Percentiles rank a stretch among this genome's conserved stretches.
phyloP scores from a whole-genome alignment of 2,113 vertebrate genomes.

The Myrmecobius fasciatus region DNA sequence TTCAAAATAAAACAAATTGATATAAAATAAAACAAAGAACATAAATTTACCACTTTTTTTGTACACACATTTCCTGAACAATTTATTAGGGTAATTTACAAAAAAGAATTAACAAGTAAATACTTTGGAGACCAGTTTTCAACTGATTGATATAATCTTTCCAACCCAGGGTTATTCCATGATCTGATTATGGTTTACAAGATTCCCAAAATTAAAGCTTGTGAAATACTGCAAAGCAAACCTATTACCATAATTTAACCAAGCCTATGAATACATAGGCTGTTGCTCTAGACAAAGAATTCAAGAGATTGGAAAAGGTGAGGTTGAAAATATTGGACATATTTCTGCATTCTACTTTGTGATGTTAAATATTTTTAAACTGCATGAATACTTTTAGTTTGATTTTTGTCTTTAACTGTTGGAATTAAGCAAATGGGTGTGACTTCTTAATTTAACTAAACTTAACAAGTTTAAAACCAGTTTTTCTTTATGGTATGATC shows the following conservation, averaged over 20 bases:
- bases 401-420: not conserved
- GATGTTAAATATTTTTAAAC: not conserved
- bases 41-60: not conserved
- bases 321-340: not conserved
- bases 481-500: not conserved
- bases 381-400: not conserved
- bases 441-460: not conserved
- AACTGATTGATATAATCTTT: not conserved
- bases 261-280: not conserved
- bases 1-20: not conserved
- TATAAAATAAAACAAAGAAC: not conserved
- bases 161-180: not conserved
- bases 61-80: not conserved
- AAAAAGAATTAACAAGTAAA: not conserved
- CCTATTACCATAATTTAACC: not conserved
- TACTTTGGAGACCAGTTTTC: not conserved
- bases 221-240: not conserved
- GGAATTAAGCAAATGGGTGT: not conserved
- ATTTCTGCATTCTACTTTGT: not conserved
- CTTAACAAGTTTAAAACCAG: not conserved
- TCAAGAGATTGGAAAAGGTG: not conserved
- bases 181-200: not conserved
- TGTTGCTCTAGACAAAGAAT: not conserved
- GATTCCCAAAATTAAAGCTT: not conserved
- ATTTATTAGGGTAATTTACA: not conserved